Base-by-base conservation (phyloP, 2,888 invertebrate genomes). In the Myopa tessellatipennis region DNA sequence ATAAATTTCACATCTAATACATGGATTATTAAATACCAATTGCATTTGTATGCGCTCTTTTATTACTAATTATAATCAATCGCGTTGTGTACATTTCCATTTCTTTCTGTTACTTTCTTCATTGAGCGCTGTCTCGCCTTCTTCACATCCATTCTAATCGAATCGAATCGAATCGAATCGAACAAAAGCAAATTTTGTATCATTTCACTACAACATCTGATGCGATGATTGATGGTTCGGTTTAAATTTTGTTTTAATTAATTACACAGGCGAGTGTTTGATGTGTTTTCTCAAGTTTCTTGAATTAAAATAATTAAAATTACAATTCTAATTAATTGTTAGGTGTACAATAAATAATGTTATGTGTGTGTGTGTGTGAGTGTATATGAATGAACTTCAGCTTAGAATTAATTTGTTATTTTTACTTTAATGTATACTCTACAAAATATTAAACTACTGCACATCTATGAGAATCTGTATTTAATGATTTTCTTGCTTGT, bases 401-500 rank as follows among this genome's bases (percentile, higher is more conserved):
- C 70, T 55, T 55, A 70, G 14, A n/a, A 34, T n/a, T 40, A 67
- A 40, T 36, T n/a, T 67, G 16, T 26, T 26, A 26, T 26, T 52
- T 40, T 69, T 6, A 40, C 36, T 68, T 68, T 68, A 68, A 26
- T 45, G 45, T 45, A 45, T 55, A 16, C 12, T 50, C 55, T 70
- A 70, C 55, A 55, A 4, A 45, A 65, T 65, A 55, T 55, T 65
- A 72, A n/a, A 50, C 74, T 74, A 74, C 63, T 74, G 36, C 63
- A 74, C 74, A 74, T 65, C 34, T 65, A 74, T 65, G 63, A 74
- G 71, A 74, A 68, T 74, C 40, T n/a, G 40, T 68, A n/a, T 74
- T 67, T 67, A 45, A 50, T 55, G 38, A 65, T 55, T 65, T 50
- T 61, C 18, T 4, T 12, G 26, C 16, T 38, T 12, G 4, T 12